A percentile compares a stretch with the other conserved stretches of the same genome.
phyloP scores from a whole-genome alignment of 2,113 vertebrate genomes.

The Nothocercus julius region DNA sequence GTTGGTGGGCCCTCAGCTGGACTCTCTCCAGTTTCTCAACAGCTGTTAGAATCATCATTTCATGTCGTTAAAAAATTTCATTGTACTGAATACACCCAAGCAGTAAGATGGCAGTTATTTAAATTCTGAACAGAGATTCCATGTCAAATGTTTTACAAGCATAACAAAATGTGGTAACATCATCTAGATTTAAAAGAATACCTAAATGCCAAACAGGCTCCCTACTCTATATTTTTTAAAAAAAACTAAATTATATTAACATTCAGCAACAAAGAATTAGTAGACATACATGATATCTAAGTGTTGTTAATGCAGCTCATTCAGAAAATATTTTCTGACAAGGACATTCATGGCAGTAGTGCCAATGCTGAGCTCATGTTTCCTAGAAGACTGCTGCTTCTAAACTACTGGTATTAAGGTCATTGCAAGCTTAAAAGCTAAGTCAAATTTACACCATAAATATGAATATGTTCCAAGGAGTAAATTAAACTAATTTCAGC shows the following conservation, averaged over 20 bases:
- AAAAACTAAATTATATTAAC: not conserved
- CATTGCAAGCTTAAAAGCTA: not conserved
- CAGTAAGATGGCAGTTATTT: not conserved
- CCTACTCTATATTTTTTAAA: not conserved
- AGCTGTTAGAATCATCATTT: not conserved
- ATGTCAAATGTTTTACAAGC: not conserved
- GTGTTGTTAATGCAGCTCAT: not conserved
- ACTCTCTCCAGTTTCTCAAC: not conserved
- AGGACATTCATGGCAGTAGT: not conserved
- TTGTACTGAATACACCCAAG: not conserved
- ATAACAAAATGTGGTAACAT: not conserved
- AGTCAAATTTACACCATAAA: not conserved
- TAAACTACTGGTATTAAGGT: not conserved
- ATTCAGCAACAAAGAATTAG: not conserved
- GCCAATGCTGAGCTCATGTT: not conserved
- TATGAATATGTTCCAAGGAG: not conserved
- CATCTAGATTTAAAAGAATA: not conserved
- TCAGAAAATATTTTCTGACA: not conserved
- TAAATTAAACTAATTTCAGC: not conserved
- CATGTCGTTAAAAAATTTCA: not conserved
- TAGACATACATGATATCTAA: not conserved
- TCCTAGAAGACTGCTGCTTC: not conserved
- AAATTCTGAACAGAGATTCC: not conserved
- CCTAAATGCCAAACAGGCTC: not conserved
- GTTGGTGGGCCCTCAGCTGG: not conserved